Percentiles rank a stretch among this genome's conserved stretches.
phyloP scores from a whole-genome alignment of 2,888 invertebrate genomes.

The Ethmia dodecea region DNA sequence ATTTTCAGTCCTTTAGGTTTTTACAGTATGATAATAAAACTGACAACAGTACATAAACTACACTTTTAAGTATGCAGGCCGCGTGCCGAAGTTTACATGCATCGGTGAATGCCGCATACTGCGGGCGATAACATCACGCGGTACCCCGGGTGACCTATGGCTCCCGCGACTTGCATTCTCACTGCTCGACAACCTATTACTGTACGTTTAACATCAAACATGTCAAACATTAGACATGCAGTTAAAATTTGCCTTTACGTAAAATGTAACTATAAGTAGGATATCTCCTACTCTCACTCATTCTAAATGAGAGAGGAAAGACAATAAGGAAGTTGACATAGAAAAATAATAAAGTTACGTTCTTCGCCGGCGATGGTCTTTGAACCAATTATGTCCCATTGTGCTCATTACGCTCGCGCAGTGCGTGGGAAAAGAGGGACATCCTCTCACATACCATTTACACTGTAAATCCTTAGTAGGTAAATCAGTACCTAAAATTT shows the following conservation, averaged over 20 bases:
- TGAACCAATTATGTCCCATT: conserved; percentile 31
- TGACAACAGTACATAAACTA: no score
- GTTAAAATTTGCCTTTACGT: no score
- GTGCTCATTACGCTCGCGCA: conserved; percentile 26
- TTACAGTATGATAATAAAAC: no score
- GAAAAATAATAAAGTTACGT: no score
- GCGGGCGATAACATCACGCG: conserved; percentile 12
- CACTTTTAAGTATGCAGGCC: conserved; percentile 4
- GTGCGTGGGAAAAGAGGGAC: conserved; percentile 27
- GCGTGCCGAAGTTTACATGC: conserved; percentile 2
- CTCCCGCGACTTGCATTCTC: conserved; percentile 5
- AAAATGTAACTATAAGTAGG: no score
- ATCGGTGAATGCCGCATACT: conserved; percentile 7
- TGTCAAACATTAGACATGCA: no score
- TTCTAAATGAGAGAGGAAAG: no score
- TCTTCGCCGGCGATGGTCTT: conserved; percentile 14
- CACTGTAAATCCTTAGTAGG: not conserved
- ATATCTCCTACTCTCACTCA: no score
- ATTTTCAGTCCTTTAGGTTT: no score
- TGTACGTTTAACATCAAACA: no score
- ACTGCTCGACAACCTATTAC: not conserved
- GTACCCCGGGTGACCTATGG: conserved; percentile 15
- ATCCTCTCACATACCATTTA: conserved; percentile 7
- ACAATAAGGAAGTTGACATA: no score
- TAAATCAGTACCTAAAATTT: not conserved